Base-by-base conservation (phyloP, 2,797 vertebrate species). In the Anas bernieri region DNA sequence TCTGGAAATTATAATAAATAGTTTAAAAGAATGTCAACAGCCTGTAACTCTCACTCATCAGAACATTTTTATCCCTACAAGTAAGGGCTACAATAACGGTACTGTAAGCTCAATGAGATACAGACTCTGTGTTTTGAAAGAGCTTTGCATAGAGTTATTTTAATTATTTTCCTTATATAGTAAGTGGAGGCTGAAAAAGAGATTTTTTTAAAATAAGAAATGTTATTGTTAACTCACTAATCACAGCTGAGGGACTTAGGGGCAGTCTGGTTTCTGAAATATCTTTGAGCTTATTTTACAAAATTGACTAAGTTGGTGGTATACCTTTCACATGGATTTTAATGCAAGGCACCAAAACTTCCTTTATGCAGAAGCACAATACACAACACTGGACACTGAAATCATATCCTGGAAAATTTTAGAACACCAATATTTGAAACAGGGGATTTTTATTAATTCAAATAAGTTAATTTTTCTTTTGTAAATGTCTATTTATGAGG, bases 191-290 rank as follows among this genome's bases (percentile, higher is more conserved):
- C 91, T 92, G 75, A 93, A 94, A 93, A 95, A 86, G 43, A 77
- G 72, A 77, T 85, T 91, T 93, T 50, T 50, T 86, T 89, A 79
- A 96, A 97, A 92, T 91, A 94, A 92, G 73, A 92, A 93, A 91
- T 92, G 84, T 96, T 96, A 93, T 70, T 94, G 90, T 96, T 95
- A 96, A 92, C 75, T 96, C 84, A 75, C 86, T 96, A 96, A 96
- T 93, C 66, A 77, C 76, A 85, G 88, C 88, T 87, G 66, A 95
- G 93, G 88, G 92, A 93, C 83, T 90, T 85, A 61, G 48, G 78
- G 75, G 75, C 68, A 91, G 75, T 62, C 92, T 93, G 78, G 78
- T 85, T 95, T 86, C 92, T 74, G 72, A 90, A 96, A 95, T 90
- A 91, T 54, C 64, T 88, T 82, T 68, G 68, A 83, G 83, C 68